phyloP scores from a whole-genome alignment of 2,113 vertebrate species.

The Ifrita kowaldi region DNA sequence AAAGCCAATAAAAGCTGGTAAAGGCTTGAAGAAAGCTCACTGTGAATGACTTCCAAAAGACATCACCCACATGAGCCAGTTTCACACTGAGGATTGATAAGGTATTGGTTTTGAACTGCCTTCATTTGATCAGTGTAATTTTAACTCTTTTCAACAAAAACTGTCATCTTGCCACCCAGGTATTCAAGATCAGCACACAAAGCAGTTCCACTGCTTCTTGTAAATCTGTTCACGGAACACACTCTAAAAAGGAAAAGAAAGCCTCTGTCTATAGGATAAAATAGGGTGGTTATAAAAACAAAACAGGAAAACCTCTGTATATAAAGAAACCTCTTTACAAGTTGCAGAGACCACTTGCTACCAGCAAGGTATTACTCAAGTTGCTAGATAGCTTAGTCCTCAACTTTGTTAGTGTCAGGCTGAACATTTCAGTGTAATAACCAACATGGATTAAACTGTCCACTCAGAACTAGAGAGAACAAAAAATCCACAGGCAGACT shows the following conservation, averaged over 20 bases:
- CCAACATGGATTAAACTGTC: slow-evolving; percentile 64
- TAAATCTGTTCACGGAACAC: slow-evolving; percentile 64
- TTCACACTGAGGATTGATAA: not conserved
- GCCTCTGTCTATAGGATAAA: slow-evolving; percentile 65
- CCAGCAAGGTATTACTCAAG: slow-evolving; percentile 64
- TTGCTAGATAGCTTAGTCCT: slow-evolving; percentile 71
- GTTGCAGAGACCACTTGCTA: slow-evolving; percentile 71
- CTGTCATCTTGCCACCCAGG: slow-evolving; percentile 49
- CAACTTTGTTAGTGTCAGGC: slow-evolving; percentile 60
- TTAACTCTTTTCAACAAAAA: slow-evolving; percentile 43
- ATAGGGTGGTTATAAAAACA: slow-evolving; percentile 59
- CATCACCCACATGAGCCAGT: slow-evolving; percentile 56
- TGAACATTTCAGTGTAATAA: slow-evolving; percentile 63
- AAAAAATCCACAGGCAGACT: slow-evolving; percentile 72
- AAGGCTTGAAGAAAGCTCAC: slow-evolving; percentile 64
- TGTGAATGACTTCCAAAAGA: slow-evolving; percentile 65
- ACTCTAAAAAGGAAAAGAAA: slow-evolving; percentile 64
- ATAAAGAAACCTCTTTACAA: slow-evolving; percentile 65
- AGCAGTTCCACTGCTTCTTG: slow-evolving; percentile 60
- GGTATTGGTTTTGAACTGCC: slow-evolving; percentile 26
- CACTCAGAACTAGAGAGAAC: slow-evolving; percentile 66
- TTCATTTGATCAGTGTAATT: slow-evolving; percentile 6
- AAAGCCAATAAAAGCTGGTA: slow-evolving; percentile 60
- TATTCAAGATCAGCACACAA: slow-evolving; percentile 55
- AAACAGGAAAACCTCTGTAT: slow-evolving; percentile 35